A percentile compares a stretch with the other conserved stretches of the same genome.
phyloP scores from a whole-genome alignment of 2,888 invertebrate species.

The Dicyrtomina minuta region DNA sequence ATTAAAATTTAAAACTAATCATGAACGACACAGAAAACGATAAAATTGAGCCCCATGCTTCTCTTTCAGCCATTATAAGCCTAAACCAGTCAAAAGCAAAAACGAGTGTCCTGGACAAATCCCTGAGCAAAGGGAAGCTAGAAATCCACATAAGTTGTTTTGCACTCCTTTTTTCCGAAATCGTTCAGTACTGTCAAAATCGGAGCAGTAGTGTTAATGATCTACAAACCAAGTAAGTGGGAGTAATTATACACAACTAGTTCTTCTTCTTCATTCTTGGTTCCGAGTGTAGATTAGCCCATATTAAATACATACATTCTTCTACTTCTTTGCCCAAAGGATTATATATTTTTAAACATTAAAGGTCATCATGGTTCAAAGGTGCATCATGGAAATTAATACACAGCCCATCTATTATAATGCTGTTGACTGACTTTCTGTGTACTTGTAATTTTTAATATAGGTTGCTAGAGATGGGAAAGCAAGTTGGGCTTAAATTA shows the following conservation, averaged over 20 bases:
- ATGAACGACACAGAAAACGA: slow-evolving; percentile 18
- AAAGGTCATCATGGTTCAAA: too few species aligned
- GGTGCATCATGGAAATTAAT: too few species aligned
- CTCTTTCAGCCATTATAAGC: slow-evolving; percentile 37
- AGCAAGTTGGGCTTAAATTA: slow-evolving; percentile 89
- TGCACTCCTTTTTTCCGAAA: slow-evolving; percentile 94
- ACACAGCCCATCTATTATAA: too few species aligned
- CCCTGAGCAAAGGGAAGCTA: slow-evolving; percentile 85
- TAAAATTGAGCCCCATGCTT: slow-evolving; percentile 26
- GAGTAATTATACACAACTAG: slow-evolving; percentile 23
- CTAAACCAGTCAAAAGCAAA: slow-evolving; percentile 58
- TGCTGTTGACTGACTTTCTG: too few species aligned
- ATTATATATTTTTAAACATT: too few species aligned
- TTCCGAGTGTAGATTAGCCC: background rate
- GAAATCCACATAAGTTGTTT: slow-evolving; percentile 91
- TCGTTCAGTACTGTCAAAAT: slow-evolving; percentile 97
- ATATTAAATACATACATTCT: too few species aligned
- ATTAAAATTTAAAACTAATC: too few species aligned
- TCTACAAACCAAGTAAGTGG: slow-evolving; percentile 80
- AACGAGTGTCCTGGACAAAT: slow-evolving; percentile 83
- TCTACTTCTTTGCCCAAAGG: too few species aligned
- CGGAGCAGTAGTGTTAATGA: slow-evolving; percentile 93
- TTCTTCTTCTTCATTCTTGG: background rate
- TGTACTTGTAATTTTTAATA: slow-evolving; percentile 50
- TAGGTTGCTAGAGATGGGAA: slow-evolving; percentile 90